Conservation (phyloP, 2,888 invertebrate species). For the Polymixis lichenea region DNA sequence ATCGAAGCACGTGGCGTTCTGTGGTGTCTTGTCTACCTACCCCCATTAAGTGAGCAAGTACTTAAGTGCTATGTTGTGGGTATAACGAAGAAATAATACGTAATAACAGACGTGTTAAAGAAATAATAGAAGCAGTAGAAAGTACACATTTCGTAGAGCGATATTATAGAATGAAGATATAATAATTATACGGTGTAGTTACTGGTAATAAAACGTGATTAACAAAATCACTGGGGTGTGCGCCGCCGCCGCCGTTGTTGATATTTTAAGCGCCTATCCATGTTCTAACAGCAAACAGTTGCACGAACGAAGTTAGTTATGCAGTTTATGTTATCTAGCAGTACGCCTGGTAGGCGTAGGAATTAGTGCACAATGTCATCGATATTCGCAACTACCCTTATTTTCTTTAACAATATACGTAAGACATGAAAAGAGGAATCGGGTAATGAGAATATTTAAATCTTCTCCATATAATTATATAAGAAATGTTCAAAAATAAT, state of each 20-base stretch:
- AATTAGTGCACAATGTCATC: neutral
- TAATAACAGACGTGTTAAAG: too few relatives aligned
- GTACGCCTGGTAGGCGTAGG: neutral
- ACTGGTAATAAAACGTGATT: neutral
- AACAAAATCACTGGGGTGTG: neutral
- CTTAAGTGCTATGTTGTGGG: neutral
- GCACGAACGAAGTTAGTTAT: neutral
- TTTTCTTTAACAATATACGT: neutral
- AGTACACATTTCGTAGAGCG: too few relatives aligned
- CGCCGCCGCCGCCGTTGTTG: too few relatives aligned
- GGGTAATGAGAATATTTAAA: neutral
- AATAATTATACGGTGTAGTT: neutral
- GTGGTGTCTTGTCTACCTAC: neutral
- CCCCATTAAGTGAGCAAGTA: neutral
- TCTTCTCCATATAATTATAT: neutral
- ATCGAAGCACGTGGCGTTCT: too few relatives aligned
- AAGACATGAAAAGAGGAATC: neutral
- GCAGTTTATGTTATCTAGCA: neutral
- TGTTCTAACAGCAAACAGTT: slow-evolving; percentile 13
- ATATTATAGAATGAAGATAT: neutral
- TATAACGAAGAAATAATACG: neutral
- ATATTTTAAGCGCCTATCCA: slow-evolving; percentile 21
- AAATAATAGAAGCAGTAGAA: neutral
- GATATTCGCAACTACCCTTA: neutral
- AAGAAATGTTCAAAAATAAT: neutral